These are phyloP conservation scores for Hedya salicella DNA, from an alignment of 2,888 invertebrate species.

Conservation along the genomic window DNA sequence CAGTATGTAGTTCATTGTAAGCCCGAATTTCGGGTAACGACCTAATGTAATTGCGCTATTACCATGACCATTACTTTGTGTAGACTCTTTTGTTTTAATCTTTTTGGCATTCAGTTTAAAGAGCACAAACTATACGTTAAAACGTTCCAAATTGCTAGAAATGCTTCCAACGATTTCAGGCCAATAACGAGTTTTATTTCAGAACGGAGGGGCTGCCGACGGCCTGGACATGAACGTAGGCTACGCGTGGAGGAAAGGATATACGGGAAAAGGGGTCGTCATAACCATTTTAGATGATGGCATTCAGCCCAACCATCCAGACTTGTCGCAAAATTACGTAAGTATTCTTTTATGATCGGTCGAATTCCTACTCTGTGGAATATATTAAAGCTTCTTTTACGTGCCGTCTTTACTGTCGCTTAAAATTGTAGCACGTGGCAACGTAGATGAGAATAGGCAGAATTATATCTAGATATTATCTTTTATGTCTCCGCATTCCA, in stretches of 20 bases:
- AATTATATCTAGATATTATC: background rate
- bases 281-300: slow-evolving; percentile 99
- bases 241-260: slow-evolving; percentile 97
- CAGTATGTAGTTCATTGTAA: slow-evolving; percentile 37
- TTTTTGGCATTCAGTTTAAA: slow-evolving; percentile 41
- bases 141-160: slow-evolving; percentile 37
- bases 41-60: slow-evolving; percentile 41
- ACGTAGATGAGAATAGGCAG: slow-evolving; percentile 1
- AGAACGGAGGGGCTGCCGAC: slow-evolving; percentile 97
- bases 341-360: slow-evolving; percentile 67
- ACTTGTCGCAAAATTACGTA: slow-evolving; percentile 96
- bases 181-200: slow-evolving; percentile 53
- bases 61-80: slow-evolving; percentile 38
- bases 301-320: slow-evolving; percentile 97
- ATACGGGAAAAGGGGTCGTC: slow-evolving; percentile 97
- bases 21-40: slow-evolving; percentile 30
- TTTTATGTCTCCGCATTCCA: slow-evolving; percentile 10
- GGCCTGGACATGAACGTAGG: slow-evolving; percentile 98
- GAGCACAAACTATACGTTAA: slow-evolving; percentile 36
- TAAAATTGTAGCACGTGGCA: slow-evolving; percentile 16
- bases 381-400: slow-evolving; percentile 6
- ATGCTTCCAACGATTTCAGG: slow-evolving; percentile 35
- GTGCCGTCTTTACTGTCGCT: slow-evolving; percentile 9
- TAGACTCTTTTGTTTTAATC: slow-evolving; percentile 40
- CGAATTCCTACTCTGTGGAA: slow-evolving; percentile 18